A percentile compares a stretch with the other conserved stretches of the same genome.
Evolutionary conservation across 2,113 vertebrate species (phyloP).

Genomic region (Misgurnus mizolepis): DNA sequence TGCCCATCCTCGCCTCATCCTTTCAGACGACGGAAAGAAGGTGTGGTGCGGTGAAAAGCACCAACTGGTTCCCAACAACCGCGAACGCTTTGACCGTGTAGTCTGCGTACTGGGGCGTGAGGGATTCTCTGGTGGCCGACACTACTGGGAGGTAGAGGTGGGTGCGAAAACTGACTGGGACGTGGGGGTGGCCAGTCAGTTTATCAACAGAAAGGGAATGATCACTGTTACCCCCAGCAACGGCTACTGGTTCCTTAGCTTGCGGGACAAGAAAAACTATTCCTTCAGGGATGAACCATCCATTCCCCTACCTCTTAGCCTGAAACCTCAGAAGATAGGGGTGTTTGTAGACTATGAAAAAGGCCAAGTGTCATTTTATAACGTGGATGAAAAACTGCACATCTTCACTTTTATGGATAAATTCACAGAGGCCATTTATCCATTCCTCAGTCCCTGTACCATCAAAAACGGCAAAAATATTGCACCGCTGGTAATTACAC

Average conservation of each 20-base stretch:
- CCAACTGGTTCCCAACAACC: conserved; percentile 60
- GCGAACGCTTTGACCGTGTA: conserved; percentile 67
- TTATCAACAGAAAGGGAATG: conserved; percentile 73
- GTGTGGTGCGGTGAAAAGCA: conserved; percentile 65
- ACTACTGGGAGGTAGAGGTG: conserved; percentile 79
- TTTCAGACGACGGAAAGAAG: conserved; percentile 70
- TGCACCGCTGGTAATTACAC: conserved; percentile 48
- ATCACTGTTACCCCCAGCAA: conserved; percentile 68
- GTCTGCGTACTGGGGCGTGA: conserved; percentile 71
- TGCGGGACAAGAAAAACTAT: conserved; percentile 70
- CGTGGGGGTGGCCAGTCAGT: conserved; percentile 68
- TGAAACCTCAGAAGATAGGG: conserved; percentile 59
- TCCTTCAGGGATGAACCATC: conserved; percentile 60
- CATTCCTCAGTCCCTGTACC: conserved; percentile 65
- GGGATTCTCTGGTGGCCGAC: conserved; percentile 64
- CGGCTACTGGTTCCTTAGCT: conserved; percentile 76
- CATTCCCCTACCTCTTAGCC: conserved; percentile 51
- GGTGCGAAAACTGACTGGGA: conserved; percentile 75
- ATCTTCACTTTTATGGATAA: conserved; percentile 43
- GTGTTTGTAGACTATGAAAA: conserved; percentile 69
- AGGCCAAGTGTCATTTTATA: conserved; percentile 63
- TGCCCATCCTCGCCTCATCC: conserved; percentile 69
- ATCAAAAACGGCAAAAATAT: conserved; percentile 38
- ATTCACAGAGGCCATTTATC: conserved; percentile 55
- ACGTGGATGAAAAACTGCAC: conserved; percentile 22